A percentile compares a stretch with the other conserved stretches of the same genome.
phyloP scores from a whole-genome alignment of 2,888 invertebrate genomes.

The Sesia apiformis region DNA sequence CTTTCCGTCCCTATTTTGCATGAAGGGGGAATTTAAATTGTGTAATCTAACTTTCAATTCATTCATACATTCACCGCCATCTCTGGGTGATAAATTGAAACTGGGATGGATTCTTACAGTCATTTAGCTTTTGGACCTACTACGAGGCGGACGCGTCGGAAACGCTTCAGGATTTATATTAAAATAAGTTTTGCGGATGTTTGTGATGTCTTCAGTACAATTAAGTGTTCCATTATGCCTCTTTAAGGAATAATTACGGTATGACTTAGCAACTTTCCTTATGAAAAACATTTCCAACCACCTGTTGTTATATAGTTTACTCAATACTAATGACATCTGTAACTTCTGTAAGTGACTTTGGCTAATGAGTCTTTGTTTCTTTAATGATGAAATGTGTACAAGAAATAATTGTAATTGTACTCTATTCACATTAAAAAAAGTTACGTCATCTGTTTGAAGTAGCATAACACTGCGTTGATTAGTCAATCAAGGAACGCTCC shows the following conservation, averaged over 20 bases:
- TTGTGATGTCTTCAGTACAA: slow-evolving; percentile 15
- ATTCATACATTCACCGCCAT: slow-evolving; percentile 74
- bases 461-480: no score
- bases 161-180: slow-evolving; percentile 9
- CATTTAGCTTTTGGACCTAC: slow-evolving; percentile 43
- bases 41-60: slow-evolving; percentile 76
- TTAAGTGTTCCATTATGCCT: slow-evolving; percentile 13
- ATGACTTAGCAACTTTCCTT: no score
- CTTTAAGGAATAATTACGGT: background rate
- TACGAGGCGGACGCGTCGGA: slow-evolving; percentile 18
- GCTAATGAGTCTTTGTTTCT: no score
- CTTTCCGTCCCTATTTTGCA: slow-evolving; percentile 72
- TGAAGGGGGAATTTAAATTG: slow-evolving; percentile 74
- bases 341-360: no score
- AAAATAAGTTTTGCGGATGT: background rate
- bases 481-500: no score
- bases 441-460: no score
- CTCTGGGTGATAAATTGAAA: slow-evolving; percentile 72
- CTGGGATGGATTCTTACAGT: slow-evolving; percentile 56
- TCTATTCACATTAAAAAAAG: no score
- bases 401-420: no score
- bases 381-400: no score
- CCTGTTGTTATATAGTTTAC: no score
- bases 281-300: no score
- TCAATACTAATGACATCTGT: no score